Conservation (phyloP, 2,113 vertebrate genomes). For the Podarcis muralis region DNA sequence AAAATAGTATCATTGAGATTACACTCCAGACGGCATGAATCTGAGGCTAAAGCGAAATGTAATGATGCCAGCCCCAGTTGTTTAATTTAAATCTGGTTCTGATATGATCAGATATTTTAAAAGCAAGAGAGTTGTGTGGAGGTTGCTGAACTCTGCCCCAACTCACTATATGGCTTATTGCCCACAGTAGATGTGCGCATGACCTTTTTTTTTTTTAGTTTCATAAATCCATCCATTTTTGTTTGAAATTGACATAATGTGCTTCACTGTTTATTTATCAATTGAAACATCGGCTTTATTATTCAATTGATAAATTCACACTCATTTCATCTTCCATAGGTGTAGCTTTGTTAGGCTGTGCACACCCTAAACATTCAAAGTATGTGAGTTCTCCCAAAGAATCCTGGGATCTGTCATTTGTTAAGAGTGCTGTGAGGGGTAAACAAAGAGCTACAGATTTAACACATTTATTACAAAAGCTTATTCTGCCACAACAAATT, state of each 20-base stretch:
- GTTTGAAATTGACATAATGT: background rate
- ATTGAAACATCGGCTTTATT: background rate
- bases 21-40: conserved; percentile 14
- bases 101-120: background rate
- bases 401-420: too few species aligned
- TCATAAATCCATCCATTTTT: background rate
- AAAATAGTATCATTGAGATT: conserved; percentile 38
- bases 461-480: too few species aligned
- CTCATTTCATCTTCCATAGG: too few species aligned
- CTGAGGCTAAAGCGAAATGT: conserved; percentile 21
- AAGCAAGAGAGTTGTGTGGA: background rate
- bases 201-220: background rate
- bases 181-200: background rate
- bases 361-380: too few species aligned
- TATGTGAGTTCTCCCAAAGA: too few species aligned
- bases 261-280: background rate
- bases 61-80: background rate
- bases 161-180: background rate
- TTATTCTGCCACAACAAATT: too few species aligned
- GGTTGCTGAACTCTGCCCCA: background rate
- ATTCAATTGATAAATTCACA: background rate
- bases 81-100: background rate
- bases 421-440: too few species aligned
- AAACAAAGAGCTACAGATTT: too few species aligned
- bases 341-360: too few species aligned